Evolutionary conservation across 2,888 invertebrate genomes (phyloP).

Genomic region (Zygogramma bicolorata): DNA sequence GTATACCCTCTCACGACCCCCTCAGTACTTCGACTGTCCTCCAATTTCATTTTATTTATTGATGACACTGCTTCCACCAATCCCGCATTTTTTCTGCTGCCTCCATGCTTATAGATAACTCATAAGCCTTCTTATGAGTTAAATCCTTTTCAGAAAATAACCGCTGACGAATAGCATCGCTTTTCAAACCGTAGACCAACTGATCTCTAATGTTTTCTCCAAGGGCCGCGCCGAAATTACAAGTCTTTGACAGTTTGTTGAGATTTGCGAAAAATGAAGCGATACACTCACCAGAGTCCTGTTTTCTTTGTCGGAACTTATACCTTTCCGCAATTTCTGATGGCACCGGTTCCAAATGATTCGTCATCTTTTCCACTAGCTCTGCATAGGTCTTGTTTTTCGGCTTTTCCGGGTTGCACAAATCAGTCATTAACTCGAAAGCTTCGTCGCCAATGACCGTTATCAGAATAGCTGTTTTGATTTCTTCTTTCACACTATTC

Average conservation of each 20-base stretch:
- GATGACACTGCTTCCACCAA: neutral
- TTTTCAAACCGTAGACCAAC: too few relatives aligned
- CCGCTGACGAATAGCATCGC: conserved; percentile 10
- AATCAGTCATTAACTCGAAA: too few relatives aligned
- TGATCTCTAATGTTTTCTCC: conserved; percentile 4
- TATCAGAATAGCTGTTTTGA: too few relatives aligned
- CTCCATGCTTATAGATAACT: too few relatives aligned
- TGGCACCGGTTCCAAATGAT: conserved; percentile 17
- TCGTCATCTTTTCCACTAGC: conserved; percentile 8
- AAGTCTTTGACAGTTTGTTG: conserved; percentile 24
- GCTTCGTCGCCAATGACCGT: too few relatives aligned
- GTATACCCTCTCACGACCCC: neutral
- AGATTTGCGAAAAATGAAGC: conserved; percentile 16
- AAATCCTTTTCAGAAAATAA: conserved; percentile 18
- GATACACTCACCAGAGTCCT: neutral
- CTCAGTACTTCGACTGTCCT: neutral
- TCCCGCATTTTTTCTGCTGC: neutral
- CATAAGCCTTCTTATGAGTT: conserved; percentile 13
- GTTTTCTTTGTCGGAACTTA: conserved; percentile 16
- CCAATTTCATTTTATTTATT: neutral
- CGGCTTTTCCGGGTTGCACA: neutral
- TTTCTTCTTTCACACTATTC: conserved; percentile 14
- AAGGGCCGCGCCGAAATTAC: conserved; percentile 21
- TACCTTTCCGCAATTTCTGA: conserved; percentile 13
- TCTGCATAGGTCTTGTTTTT: conserved; percentile 14